Conservation (phyloP, 2,888 invertebrate species). For the Coronaproctus castanopsis region DNA sequence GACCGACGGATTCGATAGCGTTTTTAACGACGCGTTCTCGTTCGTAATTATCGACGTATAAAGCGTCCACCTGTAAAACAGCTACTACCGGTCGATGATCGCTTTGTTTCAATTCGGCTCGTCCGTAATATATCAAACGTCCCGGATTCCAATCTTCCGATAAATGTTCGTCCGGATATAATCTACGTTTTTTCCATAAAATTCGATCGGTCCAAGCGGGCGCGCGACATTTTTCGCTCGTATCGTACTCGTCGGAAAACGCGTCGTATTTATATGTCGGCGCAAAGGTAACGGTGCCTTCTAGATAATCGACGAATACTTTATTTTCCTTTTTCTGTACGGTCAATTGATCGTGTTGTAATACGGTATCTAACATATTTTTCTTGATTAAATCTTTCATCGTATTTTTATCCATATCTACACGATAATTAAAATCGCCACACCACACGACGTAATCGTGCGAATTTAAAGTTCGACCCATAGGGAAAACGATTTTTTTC, state of each 20-base stretch:
- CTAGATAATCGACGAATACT: conserved; percentile 80
- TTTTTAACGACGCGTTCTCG: conserved; percentile 63
- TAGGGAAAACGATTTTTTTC: conserved; percentile 69
- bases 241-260: conserved; percentile 96
- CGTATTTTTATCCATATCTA: conserved; percentile 87
- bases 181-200: conserved; percentile 70
- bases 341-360: conserved; percentile 71
- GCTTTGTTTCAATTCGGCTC: conserved; percentile 88
- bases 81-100: conserved; percentile 93
- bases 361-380: conserved; percentile 50
- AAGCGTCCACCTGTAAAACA: conserved; percentile 68
- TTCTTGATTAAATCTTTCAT: conserved; percentile 62
- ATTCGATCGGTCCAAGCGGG: conserved; percentile 98
- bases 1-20: conserved; percentile 70
- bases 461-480: conserved; percentile 76
- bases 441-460: conserved; percentile 99
- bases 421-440: conserved; percentile 96
- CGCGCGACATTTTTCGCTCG: conserved; percentile 88
- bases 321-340: conserved; percentile 58
- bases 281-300: conserved; percentile 75
- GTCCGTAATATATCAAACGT: conserved; percentile 65
- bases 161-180: conserved; percentile 39
- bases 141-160: conserved; percentile 49
- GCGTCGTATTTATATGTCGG: conserved; percentile 98
- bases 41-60: conserved; percentile 53